Evolutionary conservation across 2,113 vertebrate species (phyloP).

Genomic region (Ursus arctos): DNA sequence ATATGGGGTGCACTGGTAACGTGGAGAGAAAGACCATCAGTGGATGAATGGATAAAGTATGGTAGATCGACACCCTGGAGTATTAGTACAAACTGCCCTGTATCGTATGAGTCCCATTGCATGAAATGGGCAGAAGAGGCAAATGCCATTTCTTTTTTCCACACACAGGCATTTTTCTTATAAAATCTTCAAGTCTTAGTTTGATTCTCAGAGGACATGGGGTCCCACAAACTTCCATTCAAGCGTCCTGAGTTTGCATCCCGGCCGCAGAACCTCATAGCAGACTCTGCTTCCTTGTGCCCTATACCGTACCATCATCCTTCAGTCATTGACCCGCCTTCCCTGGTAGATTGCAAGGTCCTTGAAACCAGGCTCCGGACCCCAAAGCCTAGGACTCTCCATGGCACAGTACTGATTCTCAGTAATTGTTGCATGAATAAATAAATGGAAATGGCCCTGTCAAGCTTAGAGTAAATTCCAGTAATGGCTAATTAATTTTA

Average conservation of each 20-base stretch:
- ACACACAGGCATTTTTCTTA: too few species aligned
- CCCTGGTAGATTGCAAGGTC: background rate
- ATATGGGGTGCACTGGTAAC: background rate
- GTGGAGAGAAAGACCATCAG: background rate
- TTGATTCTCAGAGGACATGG: background rate
- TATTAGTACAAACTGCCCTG: background rate
- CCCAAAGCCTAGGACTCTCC: too few species aligned
- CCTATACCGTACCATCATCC: accelerated
- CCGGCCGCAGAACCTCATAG: accelerated
- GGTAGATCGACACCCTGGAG: too few species aligned
- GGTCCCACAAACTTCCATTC: too few species aligned
- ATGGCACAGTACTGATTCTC: background rate
- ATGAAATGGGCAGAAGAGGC: too few species aligned
- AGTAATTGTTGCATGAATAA: too few species aligned
- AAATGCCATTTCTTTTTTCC: background rate
- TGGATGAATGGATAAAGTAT: background rate
- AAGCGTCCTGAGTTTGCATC: background rate
- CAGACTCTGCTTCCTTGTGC: accelerated
- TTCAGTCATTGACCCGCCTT: background rate
- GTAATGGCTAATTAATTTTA: too few species aligned
- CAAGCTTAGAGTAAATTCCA: too few species aligned
- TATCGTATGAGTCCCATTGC: background rate
- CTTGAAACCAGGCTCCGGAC: background rate
- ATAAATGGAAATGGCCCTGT: background rate
- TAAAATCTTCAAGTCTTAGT: background rate